Evolutionary conservation across 2,888 invertebrate species (phyloP).

Genomic region (Fabriciana adippe): DNA sequence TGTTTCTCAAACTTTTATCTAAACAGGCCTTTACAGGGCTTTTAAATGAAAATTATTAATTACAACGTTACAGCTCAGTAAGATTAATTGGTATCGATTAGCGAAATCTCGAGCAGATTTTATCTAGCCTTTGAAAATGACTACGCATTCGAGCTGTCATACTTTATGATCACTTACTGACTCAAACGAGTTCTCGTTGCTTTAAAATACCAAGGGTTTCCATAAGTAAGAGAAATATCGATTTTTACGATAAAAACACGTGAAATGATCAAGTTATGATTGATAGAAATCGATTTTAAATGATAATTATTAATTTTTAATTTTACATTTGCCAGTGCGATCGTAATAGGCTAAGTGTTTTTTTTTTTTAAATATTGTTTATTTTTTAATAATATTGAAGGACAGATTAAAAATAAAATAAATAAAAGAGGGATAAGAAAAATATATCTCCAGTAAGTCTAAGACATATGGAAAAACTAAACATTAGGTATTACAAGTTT

Average conservation of each 20-base stretch:
- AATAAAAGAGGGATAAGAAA: too few relatives aligned
- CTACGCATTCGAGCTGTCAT: slow-evolving; percentile 24
- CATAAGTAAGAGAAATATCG: background rate
- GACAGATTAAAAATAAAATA: too few relatives aligned
- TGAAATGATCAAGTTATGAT: background rate
- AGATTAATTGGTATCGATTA: slow-evolving; percentile 67
- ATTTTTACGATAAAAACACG: slow-evolving; percentile 3
- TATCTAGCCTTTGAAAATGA: slow-evolving; percentile 36
- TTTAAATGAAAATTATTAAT: slow-evolving; percentile 29
- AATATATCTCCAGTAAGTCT: too few relatives aligned
- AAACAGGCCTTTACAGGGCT: background rate
- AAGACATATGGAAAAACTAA: too few relatives aligned
- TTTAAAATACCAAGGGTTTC: background rate
- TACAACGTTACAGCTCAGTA: slow-evolving; percentile 39
- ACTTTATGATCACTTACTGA: slow-evolving; percentile 19
- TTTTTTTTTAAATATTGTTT: too few relatives aligned
- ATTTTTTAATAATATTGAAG: too few relatives aligned
- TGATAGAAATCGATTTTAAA: too few relatives aligned
- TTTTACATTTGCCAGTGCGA: too few relatives aligned
- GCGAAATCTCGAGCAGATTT: slow-evolving; percentile 51
- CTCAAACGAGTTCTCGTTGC: slow-evolving; percentile 11
- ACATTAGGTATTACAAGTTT: too few relatives aligned
- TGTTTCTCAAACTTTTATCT: too few relatives aligned
- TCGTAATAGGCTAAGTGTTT: too few relatives aligned
- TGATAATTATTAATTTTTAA: too few relatives aligned